A percentile compares a stretch with the other conserved stretches of the same genome.
These are phyloP conservation scores for Drosophila kohkoa DNA, from an alignment of 1,140 invertebrate species.

Conservation along the genomic window DNA sequence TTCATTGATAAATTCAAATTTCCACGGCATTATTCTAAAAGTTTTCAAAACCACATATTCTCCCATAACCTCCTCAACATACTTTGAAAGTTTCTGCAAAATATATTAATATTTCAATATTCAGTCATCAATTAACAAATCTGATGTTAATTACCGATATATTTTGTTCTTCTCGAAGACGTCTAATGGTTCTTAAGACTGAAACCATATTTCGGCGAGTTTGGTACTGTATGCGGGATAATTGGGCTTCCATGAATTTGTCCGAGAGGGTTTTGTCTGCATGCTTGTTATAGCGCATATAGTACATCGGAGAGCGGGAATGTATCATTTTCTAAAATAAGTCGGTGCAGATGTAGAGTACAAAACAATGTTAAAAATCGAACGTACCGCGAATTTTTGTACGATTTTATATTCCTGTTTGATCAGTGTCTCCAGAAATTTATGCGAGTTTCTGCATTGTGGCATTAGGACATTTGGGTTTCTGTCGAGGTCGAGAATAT, in stretches of 20 bases:
- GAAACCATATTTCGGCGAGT: conserved; percentile 70
- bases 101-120: neutral
- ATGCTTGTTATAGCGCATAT: conserved; percentile 55
- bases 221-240: conserved; percentile 73
- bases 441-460: conserved; percentile 56
- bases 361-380: neutral
- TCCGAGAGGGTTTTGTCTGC: conserved; percentile 53
- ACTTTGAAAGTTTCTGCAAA: conserved; percentile 54
- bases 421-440: conserved; percentile 37
- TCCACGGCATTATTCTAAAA: conserved; percentile 76
- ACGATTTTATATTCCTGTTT: conserved; percentile 58
- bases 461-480: conserved; percentile 62
- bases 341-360: neutral
- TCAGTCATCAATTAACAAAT: neutral
- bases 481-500: conserved; percentile 7
- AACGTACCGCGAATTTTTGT: conserved; percentile 54
- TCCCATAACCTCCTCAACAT: conserved; percentile 78
- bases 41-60: conserved; percentile 76
- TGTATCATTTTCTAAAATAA: conserved; percentile 74
- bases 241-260: conserved; percentile 54
- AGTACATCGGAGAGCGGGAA: conserved; percentile 71
- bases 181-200: conserved; percentile 54
- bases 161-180: conserved; percentile 52
- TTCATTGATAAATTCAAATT: conserved; percentile 79
- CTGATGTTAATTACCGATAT: conserved; percentile 49